These are phyloP conservation scores for Coptodon rendalli DNA, from an alignment of 2,113 vertebrate species.

Conservation along the genomic window DNA sequence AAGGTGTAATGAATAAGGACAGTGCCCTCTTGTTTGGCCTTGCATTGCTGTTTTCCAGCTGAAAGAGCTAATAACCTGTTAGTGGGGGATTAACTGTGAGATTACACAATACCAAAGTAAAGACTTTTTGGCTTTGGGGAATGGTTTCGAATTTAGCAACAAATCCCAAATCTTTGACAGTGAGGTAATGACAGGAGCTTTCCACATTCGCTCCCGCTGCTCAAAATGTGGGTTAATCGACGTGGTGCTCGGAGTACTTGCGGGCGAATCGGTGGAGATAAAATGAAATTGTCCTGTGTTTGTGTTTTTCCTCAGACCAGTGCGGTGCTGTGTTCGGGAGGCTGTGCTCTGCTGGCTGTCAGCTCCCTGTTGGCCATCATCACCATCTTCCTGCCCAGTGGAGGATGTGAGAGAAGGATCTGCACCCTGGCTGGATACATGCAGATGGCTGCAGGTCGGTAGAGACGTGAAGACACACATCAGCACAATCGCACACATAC, in stretches of 20 bases:
- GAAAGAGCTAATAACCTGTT: slow-evolving; percentile 41
- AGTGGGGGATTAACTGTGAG: neutral
- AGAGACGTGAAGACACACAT: neutral
- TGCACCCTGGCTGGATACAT: slow-evolving; percentile 92
- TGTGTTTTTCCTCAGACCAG: slow-evolving; percentile 79
- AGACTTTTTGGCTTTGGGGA: neutral
- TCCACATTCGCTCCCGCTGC: neutral
- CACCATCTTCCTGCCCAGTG: slow-evolving; percentile 84
- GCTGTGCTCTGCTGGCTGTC: slow-evolving; percentile 84
- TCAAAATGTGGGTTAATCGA: neutral
- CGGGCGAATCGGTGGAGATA: neutral
- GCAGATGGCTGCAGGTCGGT: slow-evolving; percentile 89
- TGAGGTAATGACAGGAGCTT: neutral
- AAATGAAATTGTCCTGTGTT: neutral
- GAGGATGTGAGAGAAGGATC: slow-evolving; percentile 83
- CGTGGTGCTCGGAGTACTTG: neutral
- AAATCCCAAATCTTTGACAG: neutral
- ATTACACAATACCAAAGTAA: neutral
- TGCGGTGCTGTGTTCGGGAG: slow-evolving; percentile 84
- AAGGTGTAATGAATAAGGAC: slow-evolving; percentile 32
- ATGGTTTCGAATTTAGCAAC: neutral
- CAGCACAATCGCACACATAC: neutral
- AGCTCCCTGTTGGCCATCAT: slow-evolving; percentile 88
- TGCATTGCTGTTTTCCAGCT: slow-evolving; percentile 22
- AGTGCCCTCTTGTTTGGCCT: slow-evolving; percentile 11